A percentile compares a stretch with the other conserved stretches of the same genome.
Evolutionary conservation across 2,888 invertebrate species (phyloP).

Genomic region (Volucella inflata): DNA sequence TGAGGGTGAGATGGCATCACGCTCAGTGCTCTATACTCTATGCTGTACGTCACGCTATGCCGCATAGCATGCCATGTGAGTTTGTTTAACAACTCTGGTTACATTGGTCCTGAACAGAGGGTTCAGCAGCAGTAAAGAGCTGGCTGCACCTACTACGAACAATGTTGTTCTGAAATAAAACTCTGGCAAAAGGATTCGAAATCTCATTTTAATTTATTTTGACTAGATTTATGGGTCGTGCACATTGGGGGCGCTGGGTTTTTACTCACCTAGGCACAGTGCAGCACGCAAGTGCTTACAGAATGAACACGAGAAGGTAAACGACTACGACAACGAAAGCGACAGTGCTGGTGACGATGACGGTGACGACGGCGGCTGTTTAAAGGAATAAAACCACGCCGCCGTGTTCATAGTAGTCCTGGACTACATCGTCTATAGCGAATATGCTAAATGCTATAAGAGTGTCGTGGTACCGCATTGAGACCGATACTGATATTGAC

Average conservation of each 20-base stretch:
- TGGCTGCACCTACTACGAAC: conserved; percentile 33
- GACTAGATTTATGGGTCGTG: conserved; percentile 73
- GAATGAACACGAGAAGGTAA: conserved; percentile 13
- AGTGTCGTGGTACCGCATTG: conserved; percentile 64
- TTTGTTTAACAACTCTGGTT: conserved; percentile 65
- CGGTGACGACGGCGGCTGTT: conserved; percentile 5
- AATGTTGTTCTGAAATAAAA: conserved; percentile 38
- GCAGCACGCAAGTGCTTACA: conserved; percentile 56
- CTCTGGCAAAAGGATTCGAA: conserved; percentile 68
- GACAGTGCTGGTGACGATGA: conserved; percentile 16
- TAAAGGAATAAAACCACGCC: too few relatives aligned
- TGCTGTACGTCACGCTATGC: conserved; percentile 9
- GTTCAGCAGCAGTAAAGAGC: conserved; percentile 40
- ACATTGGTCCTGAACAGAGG: conserved; percentile 52
- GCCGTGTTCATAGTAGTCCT: too few relatives aligned
- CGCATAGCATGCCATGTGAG: conserved; percentile 53
- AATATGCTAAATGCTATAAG: conserved; percentile 71
- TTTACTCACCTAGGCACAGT: conserved; percentile 26
- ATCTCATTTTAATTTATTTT: conserved; percentile 75
- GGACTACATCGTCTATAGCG: conserved; percentile 46
- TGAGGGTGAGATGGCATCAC: conserved; percentile 16
- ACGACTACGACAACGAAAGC: neutral
- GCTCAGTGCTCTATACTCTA: neutral
- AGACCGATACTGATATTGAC: conserved; percentile 73
- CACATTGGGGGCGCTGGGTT: conserved; percentile 54